Evolutionary conservation across 1,140 invertebrate genomes (phyloP).

Genomic region (Pararge aegeria): DNA sequence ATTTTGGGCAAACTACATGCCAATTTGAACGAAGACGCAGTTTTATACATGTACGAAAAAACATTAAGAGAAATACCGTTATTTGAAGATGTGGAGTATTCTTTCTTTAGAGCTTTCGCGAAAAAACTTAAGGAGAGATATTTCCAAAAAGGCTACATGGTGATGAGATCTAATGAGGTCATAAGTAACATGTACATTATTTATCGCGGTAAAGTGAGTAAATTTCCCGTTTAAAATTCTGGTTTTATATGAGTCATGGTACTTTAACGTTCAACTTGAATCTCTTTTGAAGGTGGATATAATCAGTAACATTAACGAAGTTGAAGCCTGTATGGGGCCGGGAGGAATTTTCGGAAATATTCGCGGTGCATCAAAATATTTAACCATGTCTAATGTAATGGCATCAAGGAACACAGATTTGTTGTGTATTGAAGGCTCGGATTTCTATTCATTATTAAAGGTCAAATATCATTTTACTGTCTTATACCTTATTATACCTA

Average conservation of each 20-base stretch:
- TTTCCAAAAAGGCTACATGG: conserved; percentile 73
- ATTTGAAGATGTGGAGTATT: conserved; percentile 72
- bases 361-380: conserved; percentile 50
- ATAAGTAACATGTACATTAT: conserved; percentile 68
- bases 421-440: conserved; percentile 54
- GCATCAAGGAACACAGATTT: conserved; percentile 68
- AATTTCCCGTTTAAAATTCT: conserved; percentile 7
- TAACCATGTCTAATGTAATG: conserved; percentile 58
- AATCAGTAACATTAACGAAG: conserved; percentile 61
- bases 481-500: too few species aligned
- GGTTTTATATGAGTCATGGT: conserved; percentile 6
- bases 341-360: conserved; percentile 73
- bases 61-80: conserved; percentile 72
- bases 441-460: conserved; percentile 65
- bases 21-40: conserved; percentile 73
- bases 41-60: conserved; percentile 74
- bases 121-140: conserved; percentile 70
- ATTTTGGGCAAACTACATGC: conserved; percentile 73
- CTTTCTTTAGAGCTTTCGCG: conserved; percentile 75
- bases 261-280: conserved; percentile 8
- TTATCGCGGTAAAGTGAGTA: conserved; percentile 66
- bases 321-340: conserved; percentile 70
- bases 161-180: conserved; percentile 70
- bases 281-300: conserved; percentile 56
- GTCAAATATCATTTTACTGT: conserved; percentile 28